phyloP scores from a whole-genome alignment of 2,888 invertebrate genomes.

The Pristionchus fissidentatus region DNA sequence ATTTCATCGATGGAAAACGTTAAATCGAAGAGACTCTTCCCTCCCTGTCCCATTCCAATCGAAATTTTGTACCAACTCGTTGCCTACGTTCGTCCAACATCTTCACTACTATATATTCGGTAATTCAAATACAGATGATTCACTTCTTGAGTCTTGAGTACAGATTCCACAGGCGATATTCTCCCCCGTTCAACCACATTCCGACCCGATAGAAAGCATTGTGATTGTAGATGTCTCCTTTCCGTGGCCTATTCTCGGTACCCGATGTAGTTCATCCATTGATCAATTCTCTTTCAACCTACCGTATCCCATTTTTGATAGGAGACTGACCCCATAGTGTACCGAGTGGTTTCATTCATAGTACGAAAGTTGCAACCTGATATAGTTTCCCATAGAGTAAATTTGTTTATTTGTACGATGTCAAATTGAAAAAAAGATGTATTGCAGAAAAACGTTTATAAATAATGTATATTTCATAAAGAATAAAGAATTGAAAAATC shows the following conservation, averaged over 20 bases:
- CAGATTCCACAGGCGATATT: not conserved
- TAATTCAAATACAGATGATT: not conserved
- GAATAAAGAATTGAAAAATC: too few relatives aligned
- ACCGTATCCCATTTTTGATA: too few relatives aligned
- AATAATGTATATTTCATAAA: constrained; percentile 8
- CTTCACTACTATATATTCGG: not conserved
- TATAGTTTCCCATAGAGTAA: constrained; percentile 27
- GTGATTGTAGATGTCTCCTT: constrained; percentile 28
- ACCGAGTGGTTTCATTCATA: constrained; percentile 3
- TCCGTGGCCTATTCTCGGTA: not conserved
- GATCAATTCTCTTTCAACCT: not conserved
- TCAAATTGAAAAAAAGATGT: constrained; percentile 31
- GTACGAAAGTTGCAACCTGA: constrained; percentile 5
- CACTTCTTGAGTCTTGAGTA: not conserved
- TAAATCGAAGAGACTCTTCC: not conserved
- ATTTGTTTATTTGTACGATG: constrained; percentile 5
- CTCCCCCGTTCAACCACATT: not conserved
- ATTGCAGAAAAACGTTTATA: constrained; percentile 3
- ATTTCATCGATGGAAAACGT: constrained; percentile 61
- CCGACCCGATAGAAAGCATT: not conserved
- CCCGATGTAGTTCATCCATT: not conserved
- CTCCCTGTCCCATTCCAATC: not conserved
- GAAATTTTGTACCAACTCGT: not conserved
- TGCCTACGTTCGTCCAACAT: not conserved
- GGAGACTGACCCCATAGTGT: not conserved